A percentile compares a stretch with the other conserved stretches of the same genome.
Evolutionary conservation across 2,113 vertebrate genomes (phyloP).

Genomic region (Bungarus multicinctus): DNA sequence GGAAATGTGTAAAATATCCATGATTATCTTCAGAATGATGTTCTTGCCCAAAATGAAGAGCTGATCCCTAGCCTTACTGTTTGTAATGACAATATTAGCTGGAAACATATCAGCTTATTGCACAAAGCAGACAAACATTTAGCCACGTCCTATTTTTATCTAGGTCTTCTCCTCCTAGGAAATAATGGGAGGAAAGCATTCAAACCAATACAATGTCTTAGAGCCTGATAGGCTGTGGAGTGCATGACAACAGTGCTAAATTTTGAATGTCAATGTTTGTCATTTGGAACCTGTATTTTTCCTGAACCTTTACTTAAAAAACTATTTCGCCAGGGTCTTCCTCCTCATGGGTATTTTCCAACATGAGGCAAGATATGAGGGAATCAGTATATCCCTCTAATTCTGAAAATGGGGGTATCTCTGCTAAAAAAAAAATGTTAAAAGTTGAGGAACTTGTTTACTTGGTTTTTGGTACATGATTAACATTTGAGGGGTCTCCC

Average conservation of each 20-base stretch:
- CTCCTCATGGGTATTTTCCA: not conserved
- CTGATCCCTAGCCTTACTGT: not conserved
- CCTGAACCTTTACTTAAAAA: not conserved
- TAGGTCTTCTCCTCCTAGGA: not conserved
- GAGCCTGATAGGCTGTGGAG: not conserved
- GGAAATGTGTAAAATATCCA: not conserved
- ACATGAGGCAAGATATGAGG: not conserved
- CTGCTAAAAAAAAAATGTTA: not conserved
- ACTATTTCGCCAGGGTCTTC: not conserved
- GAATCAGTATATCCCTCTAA: not conserved
- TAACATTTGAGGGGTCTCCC: not conserved
- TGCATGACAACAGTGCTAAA: not conserved
- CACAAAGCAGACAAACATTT: not conserved
- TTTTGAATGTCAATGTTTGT: constrained; percentile 17
- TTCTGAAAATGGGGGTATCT: not conserved
- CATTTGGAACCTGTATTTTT: not conserved
- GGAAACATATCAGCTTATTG: not conserved
- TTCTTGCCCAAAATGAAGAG: not conserved
- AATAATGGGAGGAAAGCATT: accelerated
- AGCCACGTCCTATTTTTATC: constrained; percentile 22
- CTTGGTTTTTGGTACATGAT: not conserved
- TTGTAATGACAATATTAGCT: constrained; percentile 5
- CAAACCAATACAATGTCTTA: not conserved
- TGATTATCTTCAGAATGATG: not conserved
- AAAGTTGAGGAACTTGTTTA: not conserved